Evolutionary conservation across 2,797 vertebrate genomes (phyloP).

Genomic region (Knipowitschia caucasica): DNA sequence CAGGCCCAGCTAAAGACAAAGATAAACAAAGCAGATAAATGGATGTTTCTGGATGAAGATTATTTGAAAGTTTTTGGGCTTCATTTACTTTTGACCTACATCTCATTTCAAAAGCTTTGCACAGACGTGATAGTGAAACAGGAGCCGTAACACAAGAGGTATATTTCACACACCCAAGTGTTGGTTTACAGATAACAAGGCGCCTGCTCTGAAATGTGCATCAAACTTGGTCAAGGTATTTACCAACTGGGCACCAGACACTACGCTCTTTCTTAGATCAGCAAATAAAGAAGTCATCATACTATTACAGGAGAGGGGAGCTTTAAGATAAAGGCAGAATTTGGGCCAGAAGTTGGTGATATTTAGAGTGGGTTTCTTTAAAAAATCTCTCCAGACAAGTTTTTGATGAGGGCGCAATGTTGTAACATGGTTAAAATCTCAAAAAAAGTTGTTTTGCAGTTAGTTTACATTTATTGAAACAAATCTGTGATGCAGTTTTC

Average conservation of each 20-base stretch:
- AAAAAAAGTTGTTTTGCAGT: too few relatives aligned
- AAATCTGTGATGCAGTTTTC: too few relatives aligned
- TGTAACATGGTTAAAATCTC: too few relatives aligned
- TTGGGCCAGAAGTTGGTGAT: too few relatives aligned
- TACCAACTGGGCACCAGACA: background rate
- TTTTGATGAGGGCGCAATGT: too few relatives aligned
- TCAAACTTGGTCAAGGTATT: background rate
- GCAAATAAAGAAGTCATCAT: background rate
- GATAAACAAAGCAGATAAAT: background rate
- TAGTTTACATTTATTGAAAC: too few relatives aligned
- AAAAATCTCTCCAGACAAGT: too few relatives aligned
- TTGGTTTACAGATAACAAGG: conserved; percentile 42
- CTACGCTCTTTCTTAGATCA: background rate
- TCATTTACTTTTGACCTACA: conserved; percentile 42
- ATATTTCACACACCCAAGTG: conserved; percentile 48
- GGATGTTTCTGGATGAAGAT: conserved; percentile 23
- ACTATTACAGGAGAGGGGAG: too few relatives aligned
- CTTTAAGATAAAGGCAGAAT: too few relatives aligned
- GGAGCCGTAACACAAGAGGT: conserved; percentile 49
- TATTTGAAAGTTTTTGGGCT: conserved; percentile 23
- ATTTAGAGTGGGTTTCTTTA: too few relatives aligned
- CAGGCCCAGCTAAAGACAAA: conserved; percentile 70
- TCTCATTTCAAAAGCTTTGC: conserved; percentile 13
- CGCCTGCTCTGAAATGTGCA: background rate
- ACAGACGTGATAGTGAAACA: conserved; percentile 31